These are phyloP conservation scores for Apotomis capreana DNA, from an alignment of 2,888 invertebrate species.

Conservation along the genomic window DNA sequence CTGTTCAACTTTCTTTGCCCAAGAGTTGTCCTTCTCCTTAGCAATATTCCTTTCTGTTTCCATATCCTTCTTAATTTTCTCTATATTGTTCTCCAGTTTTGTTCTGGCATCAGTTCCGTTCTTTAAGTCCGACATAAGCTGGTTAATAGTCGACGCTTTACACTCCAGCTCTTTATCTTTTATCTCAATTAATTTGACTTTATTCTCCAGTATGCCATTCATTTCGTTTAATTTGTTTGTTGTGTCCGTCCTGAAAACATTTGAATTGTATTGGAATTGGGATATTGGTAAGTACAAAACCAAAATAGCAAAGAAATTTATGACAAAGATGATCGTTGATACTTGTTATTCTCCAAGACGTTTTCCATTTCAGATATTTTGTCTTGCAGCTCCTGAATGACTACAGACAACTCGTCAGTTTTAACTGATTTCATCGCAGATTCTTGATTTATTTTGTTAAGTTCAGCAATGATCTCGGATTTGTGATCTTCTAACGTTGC, in stretches of 20 bases:
- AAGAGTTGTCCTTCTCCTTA: constrained; percentile 49
- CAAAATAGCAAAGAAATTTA: neutral
- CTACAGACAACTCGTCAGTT: constrained; percentile 44
- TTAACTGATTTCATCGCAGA: constrained; percentile 31
- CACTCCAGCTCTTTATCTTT: constrained; percentile 54
- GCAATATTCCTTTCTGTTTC: constrained; percentile 49
- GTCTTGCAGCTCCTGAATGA: constrained; percentile 39
- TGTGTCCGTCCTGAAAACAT: constrained; percentile 44
- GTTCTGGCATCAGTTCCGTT: constrained; percentile 50
- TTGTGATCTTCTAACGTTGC: constrained; percentile 46
- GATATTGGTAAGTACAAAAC: no score
- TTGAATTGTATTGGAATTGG: no score
- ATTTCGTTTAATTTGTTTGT: constrained; percentile 48
- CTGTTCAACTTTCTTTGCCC: constrained; percentile 49
- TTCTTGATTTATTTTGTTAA: constrained; percentile 43
- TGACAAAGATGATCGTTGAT: neutral
- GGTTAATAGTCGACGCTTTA: constrained; percentile 52
- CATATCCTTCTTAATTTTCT: constrained; percentile 50
- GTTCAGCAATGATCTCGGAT: constrained; percentile 34
- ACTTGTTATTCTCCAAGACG: constrained; percentile 45
- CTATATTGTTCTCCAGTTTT: constrained; percentile 50
- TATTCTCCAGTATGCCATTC: constrained; percentile 26
- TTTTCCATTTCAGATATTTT: constrained; percentile 45
- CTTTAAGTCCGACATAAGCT: constrained; percentile 58
- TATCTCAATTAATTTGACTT: constrained; percentile 37